These are phyloP conservation scores for Eretmocerus hayati DNA, from an alignment of 2,888 invertebrate genomes.

Conservation along the genomic window DNA sequence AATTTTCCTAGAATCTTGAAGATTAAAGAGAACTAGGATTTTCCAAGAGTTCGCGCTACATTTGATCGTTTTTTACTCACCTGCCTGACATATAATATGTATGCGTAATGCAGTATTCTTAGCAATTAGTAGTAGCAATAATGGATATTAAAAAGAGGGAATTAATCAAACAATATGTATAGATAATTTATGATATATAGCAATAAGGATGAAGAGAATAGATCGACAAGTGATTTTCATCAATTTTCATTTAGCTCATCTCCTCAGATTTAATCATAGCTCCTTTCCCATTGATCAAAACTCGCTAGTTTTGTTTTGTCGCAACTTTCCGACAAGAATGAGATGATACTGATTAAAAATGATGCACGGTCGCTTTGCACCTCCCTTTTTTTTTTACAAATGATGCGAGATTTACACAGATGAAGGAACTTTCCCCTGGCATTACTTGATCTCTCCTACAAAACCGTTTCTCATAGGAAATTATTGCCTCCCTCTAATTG, in stretches of 20 bases:
- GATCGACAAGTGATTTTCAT: constrained; percentile 40
- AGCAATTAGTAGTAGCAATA: constrained; percentile 39
- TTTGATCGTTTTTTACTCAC: too few species aligned
- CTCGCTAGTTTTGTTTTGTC: constrained; percentile 18
- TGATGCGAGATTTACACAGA: constrained; percentile 44
- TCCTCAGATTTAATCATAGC: constrained; percentile 24
- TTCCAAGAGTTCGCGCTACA: too few species aligned
- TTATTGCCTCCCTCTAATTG: constrained; percentile 26
- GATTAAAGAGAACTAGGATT: too few species aligned
- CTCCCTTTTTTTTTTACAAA: constrained; percentile 34
- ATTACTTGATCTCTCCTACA: constrained; percentile 39
- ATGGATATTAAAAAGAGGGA: constrained; percentile 31
- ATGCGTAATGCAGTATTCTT: constrained; percentile 34
- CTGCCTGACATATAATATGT: constrained; percentile 30
- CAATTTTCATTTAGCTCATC: constrained; percentile 27
- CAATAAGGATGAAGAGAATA: constrained; percentile 26
- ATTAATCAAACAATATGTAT: constrained; percentile 28
- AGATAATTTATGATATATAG: constrained; percentile 23
- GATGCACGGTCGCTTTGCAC: constrained; percentile 32
- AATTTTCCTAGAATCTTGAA: too few species aligned
- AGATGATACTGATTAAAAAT: constrained; percentile 40
- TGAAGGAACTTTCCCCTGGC: constrained; percentile 45
- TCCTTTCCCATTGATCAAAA: constrained; percentile 23
- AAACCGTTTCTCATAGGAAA: constrained; percentile 31
- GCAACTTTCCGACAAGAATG: constrained; percentile 32